Base-by-base conservation (phyloP, 2,797 vertebrate genomes). In the Notolepis coatsorum region DNA sequence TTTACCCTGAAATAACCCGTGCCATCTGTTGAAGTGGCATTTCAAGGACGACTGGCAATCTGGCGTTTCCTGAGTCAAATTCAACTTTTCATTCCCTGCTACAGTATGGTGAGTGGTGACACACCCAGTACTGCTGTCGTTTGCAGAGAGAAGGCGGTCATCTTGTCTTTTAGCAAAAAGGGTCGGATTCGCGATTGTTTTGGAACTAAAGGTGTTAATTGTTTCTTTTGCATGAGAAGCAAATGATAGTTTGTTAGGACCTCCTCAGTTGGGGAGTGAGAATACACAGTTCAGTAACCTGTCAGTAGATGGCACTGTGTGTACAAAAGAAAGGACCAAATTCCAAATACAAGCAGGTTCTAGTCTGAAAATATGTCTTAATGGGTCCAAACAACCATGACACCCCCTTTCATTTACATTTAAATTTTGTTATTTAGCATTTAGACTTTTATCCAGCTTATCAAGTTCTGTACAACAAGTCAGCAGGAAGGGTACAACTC, bases 251-350 rank as follows among this genome's bases (percentile, higher is more conserved):
- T 31, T 0, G 0, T 2, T 37, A 5, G 20, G 5, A 15, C 9
- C 2, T 15, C 12, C n/a, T 49, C 7, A 9, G 46, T 15, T 12
- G 15, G 23, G 9, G 18, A 37, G 33, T 9, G 9, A 39, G 35
- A 48, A 23, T 57, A 67, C 64, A 74, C 24, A 0, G 21, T 7
- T 5, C 1, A 0, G 1, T 53, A 25, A n/a, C 60, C 28, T 24
- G 37, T 83, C 91, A 88, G 62, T 41, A 93, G 92, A 79, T 87
- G 90, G 91, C 71, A 73, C 77, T 82, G 71, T 84, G 61, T 46
- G 55, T 25, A 49, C 54, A 78, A 42, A 60, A 53, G 35, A 78
- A 62, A 65, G 41, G 13, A 12, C 20, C n/a, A n/a, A n/a, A n/a
- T n/a, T n/a, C n/a, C n/a, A n/a, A n/a, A n/a, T n/a, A n/a, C n/a